phyloP scores from a whole-genome alignment of 2,113 vertebrate genomes.

The Paralichthys olivaceus region DNA sequence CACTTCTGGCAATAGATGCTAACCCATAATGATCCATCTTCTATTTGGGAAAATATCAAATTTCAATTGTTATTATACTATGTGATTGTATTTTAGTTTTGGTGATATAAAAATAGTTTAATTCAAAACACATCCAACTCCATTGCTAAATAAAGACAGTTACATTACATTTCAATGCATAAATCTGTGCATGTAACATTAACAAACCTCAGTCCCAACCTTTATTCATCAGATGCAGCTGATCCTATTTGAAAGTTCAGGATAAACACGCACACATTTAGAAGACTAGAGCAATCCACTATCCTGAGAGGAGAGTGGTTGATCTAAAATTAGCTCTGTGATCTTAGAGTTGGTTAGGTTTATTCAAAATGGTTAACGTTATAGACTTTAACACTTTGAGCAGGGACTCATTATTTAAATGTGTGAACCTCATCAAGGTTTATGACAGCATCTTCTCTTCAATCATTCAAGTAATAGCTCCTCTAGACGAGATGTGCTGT shows the following conservation, averaged over 20 bases:
- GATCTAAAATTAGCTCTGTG: conserved; percentile 11
- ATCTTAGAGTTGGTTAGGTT: conserved; percentile 22
- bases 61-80: neutral
- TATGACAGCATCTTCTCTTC: conserved; percentile 2
- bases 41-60: neutral
- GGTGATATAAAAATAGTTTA: neutral
- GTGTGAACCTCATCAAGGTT: neutral
- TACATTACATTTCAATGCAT: conserved; percentile 27
- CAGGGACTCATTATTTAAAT: neutral
- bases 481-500: neutral
- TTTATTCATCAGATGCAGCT: conserved; percentile 19
- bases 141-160: neutral
- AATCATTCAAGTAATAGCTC: neutral
- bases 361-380: conserved; percentile 20
- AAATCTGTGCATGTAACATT: conserved; percentile 27
- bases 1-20: conserved; percentile 17
- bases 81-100: neutral
- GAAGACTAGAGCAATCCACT: conserved; percentile 10
- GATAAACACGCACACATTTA: neutral
- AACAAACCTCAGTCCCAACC: conserved; percentile 34
- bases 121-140: neutral
- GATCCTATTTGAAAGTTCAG: neutral
- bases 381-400: neutral
- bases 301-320: conserved; percentile 10
- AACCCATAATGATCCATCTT: neutral